These are phyloP conservation scores for Entosphenus tridentatus DNA, from an alignment of 2,113 vertebrate genomes.

Conservation along the genomic window DNA sequence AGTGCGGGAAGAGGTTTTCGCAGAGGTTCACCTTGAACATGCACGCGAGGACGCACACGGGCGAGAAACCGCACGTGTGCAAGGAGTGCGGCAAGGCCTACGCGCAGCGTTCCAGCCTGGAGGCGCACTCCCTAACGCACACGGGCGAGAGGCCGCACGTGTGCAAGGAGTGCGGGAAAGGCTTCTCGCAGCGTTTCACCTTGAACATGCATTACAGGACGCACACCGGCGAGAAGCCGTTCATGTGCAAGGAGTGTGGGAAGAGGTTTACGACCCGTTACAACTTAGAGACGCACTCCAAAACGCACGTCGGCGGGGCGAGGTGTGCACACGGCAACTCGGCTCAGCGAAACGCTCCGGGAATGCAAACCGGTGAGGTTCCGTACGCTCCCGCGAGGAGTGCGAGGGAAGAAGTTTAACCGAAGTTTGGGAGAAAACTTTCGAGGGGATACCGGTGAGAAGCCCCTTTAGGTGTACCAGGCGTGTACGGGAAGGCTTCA, in stretches of 20 bases:
- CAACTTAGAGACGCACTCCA: too few relatives aligned
- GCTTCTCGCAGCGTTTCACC: not conserved
- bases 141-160: not conserved
- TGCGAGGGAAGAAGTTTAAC: too few relatives aligned
- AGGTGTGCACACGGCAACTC: too few relatives aligned
- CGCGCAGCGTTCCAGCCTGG: not conserved
- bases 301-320: too few relatives aligned
- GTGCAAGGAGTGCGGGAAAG: conserved; percentile 1
- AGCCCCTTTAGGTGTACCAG: too few relatives aligned
- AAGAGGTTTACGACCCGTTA: not conserved
- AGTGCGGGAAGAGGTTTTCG: conserved; percentile 20
- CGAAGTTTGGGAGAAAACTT: too few relatives aligned
- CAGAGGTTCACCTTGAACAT: conserved; percentile 12
- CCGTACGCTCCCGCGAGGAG: too few relatives aligned
- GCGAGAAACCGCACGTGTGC: not conserved
- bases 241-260: not conserved
- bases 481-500: too few relatives aligned
- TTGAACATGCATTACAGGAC: not conserved
- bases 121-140: not conserved
- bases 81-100: conserved; percentile 3
- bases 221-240: not conserved
- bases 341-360: too few relatives aligned
- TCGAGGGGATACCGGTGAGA: too few relatives aligned
- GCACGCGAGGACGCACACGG: not conserved
- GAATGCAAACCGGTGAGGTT: too few relatives aligned